phyloP scores from a whole-genome alignment of 2,797 vertebrate genomes.

The Alfaro cultratus region DNA sequence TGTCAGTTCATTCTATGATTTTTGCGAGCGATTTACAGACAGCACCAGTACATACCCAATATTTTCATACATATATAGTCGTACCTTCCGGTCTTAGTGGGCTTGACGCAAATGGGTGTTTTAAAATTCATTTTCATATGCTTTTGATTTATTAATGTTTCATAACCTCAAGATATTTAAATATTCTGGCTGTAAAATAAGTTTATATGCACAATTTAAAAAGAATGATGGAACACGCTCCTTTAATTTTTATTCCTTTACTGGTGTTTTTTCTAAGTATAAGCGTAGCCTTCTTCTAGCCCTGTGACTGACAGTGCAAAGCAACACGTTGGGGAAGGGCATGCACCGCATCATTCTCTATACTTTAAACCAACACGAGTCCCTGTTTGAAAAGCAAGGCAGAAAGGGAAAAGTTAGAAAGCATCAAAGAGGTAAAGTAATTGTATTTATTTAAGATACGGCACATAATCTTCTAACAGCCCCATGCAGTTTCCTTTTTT shows the following conservation, averaged over 20 bases:
- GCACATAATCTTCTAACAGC: conserved; percentile 48
- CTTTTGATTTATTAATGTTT: not conserved
- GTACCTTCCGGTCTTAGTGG: not conserved
- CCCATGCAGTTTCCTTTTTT: conserved; percentile 33
- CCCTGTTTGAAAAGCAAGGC: conserved; percentile 16
- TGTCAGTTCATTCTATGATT: not conserved
- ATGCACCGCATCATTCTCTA: not conserved
- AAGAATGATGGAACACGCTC: not conserved
- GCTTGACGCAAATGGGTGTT: not conserved
- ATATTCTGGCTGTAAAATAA: not conserved
- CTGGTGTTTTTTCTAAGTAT: not conserved
- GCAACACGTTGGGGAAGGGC: not conserved
- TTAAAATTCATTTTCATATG: not conserved
- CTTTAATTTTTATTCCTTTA: not conserved
- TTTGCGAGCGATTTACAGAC: not conserved
- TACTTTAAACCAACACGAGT: not conserved
- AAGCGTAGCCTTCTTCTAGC: not conserved
- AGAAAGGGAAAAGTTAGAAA: conserved; percentile 18
- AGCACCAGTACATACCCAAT: not conserved
- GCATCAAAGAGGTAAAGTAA: not conserved
- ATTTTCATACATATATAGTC: not conserved
- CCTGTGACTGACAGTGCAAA: not conserved
- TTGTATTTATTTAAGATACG: conserved; percentile 53
- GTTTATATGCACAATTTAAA: not conserved
- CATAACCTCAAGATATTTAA: not conserved